Conservation (phyloP, 2,888 invertebrate species). For the Pseudoips prasinana region DNA sequence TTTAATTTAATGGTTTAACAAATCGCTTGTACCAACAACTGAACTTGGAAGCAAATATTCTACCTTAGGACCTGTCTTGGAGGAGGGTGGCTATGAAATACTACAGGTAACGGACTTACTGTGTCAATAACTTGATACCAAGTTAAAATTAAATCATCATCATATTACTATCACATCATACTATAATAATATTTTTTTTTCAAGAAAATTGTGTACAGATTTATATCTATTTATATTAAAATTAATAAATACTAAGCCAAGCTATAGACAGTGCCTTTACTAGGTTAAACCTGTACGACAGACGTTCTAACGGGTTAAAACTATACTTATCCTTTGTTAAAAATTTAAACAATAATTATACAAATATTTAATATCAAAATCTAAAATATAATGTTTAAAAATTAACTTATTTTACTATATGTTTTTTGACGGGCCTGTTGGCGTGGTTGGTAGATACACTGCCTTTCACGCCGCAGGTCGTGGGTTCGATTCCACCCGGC, state of each 20-base stretch:
- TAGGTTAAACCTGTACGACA: too few relatives aligned
- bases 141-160: neutral
- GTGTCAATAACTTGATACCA: neutral
- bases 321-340: neutral
- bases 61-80: constrained; percentile 50
- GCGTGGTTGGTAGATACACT: too few relatives aligned
- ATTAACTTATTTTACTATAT: too few relatives aligned
- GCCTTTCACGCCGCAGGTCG: too few relatives aligned
- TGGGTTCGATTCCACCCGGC: too few relatives aligned
- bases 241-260: too few relatives aligned
- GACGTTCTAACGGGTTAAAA: neutral
- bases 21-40: constrained; percentile 32
- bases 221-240: too few relatives aligned
- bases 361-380: too few relatives aligned
- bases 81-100: constrained; percentile 30
- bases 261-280: too few relatives aligned
- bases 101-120: neutral
- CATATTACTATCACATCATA: neutral
- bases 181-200: neutral
- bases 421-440: too few relatives aligned
- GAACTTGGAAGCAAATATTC: constrained; percentile 35
- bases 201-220: neutral
- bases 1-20: constrained; percentile 28
- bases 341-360: too few relatives aligned
- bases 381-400: too few relatives aligned